Evolutionary conservation across 2,888 invertebrate genomes (phyloP), one percentile per base, ranked within the genome.

Genomic region (Nomada lathburiana): DNA sequence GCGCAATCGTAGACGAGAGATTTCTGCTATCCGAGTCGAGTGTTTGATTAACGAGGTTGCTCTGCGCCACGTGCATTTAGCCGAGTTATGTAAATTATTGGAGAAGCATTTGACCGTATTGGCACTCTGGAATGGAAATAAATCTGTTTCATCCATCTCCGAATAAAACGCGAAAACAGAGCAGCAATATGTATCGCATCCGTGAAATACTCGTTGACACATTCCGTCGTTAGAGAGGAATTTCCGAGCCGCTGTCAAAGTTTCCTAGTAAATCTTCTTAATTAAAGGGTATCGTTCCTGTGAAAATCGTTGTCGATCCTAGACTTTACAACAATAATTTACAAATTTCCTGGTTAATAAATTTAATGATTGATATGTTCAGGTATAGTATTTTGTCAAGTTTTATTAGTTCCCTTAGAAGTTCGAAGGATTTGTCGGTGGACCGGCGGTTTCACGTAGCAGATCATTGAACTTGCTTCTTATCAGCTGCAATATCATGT

Each of bases 41-140:
- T 68, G 60, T 52, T 60, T 75, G 75, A 75, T 75, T 75, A 75
- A 75, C 60, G 75, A 74, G 53, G 29, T 47, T 29, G 47, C 44
- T 29, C 5, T 4, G 47, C 16, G 50, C 7, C 26, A 23, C 26
- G 44, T 57, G 65, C 55, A 29, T 55, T 72, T 63, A 64, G 16
- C 44, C 63, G 44, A 57, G 68, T 68, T 68, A 68, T 68, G 57
- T 68, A 68, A 68, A 68, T 68, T 57, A 42, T 68, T n/a, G 55
- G 44, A 68, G 44, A 26, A 23, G 57, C n/a, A 23, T 53, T 68
- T 11, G 23, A 23, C 10, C 23, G 42, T 42, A 44, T 68, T 23
- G 68, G 42, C 23, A 55, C 18, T 20, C 3, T 7, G 23, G 23
- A 44, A 55, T 23, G 68, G 13, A 68, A 68, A 55, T 23, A 23